Base-by-base conservation (phyloP, 2,888 invertebrate genomes). In the Caenorhabditis imperialis region DNA sequence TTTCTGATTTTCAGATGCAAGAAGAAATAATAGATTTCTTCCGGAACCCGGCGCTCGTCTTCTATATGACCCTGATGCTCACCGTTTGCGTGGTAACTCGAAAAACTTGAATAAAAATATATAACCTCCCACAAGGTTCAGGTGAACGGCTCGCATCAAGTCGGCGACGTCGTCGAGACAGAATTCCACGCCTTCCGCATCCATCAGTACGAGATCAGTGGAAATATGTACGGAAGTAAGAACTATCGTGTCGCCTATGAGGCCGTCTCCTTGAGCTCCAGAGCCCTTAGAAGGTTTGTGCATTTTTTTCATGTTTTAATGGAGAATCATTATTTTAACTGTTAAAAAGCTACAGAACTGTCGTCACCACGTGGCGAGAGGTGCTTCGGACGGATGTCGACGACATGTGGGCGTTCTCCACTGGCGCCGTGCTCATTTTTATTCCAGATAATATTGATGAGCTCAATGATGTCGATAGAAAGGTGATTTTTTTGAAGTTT, bases 111-210 rank as follows among this genome's bases (percentile, higher is more conserved):
- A 8, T 18, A 35, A 10, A 16, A 35, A 33, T 37, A 18, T 40
- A 27, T 18, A 44, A 30, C n/a, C 25, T 25, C 20, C 18, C 7
- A 14, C 2, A 2, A 38, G 25, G 57, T 61, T 27, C 33, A 79
- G 79, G 79, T 72, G 5, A 67, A 60, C 50, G 72, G 82, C 10
- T 67, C 79, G 14, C 63, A 75, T 14, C 75, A 79, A 55, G 51
- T 81, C 27, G 78, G 82, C 20, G 82, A 82, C 35, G 78, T 72
- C 10, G 82, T 82, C 2, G 80, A 81, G 37, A 70, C 78, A 6
- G 82, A 82, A 37, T 82, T 88, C 55, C 76, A 76, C 22, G 88
- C 84, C 6, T 87, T 81, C 67, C 85, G 88, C 23, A 79, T 88
- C 23, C 81, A 84, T 37, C 88, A 88, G 47, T 86, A 78, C 67